Evolutionary conservation across 2,113 vertebrate genomes (phyloP).

Genomic region (Sus scrofa): DNA sequence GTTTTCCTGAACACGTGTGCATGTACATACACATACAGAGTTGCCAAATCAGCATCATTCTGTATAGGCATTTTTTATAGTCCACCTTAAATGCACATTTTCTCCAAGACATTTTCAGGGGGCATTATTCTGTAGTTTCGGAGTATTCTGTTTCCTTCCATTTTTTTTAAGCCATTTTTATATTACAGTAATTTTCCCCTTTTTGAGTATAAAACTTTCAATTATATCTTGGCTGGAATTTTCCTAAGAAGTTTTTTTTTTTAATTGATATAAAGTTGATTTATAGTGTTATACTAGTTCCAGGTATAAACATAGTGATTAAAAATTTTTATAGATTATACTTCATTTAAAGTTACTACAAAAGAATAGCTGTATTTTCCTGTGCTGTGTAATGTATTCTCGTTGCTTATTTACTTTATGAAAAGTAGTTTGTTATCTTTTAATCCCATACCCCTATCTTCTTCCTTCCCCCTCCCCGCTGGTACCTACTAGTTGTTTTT

Average conservation of each 20-base stretch:
- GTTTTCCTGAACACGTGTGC: not conserved
- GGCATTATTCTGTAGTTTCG: not conserved
- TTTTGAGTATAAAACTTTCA: not conserved
- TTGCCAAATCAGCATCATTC: not conserved
- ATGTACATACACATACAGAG: not conserved
- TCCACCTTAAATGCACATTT: not conserved
- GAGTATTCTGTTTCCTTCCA: not conserved
- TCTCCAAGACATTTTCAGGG: conserved; percentile 1
- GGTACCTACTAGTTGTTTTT: not conserved
- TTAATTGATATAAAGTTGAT: not conserved
- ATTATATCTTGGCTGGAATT: not conserved
- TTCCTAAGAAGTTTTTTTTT: not conserved
- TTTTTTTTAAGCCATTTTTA: not conserved
- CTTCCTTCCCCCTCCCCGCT: not conserved
- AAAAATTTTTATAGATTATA: not conserved
- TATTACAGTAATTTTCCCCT: not conserved
- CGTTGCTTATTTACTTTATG: not conserved
- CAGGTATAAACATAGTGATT: not conserved
- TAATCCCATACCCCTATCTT: not conserved
- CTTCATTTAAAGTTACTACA: not conserved
- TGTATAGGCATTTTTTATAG: not conserved
- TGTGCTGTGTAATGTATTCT: not conserved
- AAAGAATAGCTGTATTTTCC: not conserved
- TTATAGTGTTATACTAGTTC: not conserved
- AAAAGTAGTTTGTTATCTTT: not conserved